These are phyloP conservation scores for Cetoscarus ocellatus DNA, from an alignment of 2,797 vertebrate species.

Conservation along the genomic window DNA sequence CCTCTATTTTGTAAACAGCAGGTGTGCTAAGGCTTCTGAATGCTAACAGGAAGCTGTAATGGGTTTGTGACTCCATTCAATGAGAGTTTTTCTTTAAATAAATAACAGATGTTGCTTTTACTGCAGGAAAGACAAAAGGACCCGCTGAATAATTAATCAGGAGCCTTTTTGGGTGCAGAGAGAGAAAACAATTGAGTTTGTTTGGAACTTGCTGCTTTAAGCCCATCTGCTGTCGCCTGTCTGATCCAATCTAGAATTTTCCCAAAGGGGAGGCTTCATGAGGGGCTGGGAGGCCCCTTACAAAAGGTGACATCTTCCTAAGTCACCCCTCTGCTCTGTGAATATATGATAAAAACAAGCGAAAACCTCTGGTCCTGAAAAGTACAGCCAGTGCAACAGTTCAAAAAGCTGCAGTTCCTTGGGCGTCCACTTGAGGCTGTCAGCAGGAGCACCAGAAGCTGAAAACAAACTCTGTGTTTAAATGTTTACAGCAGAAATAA, in stretches of 20 bases:
- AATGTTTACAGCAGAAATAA: too few relatives aligned
- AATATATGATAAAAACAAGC: too few relatives aligned
- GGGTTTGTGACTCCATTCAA: constrained; percentile 69
- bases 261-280: constrained; percentile 31
- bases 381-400: too few relatives aligned
- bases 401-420: too few relatives aligned
- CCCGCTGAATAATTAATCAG: constrained; percentile 79
- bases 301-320: too few relatives aligned
- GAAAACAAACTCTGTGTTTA: too few relatives aligned
- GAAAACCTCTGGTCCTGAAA: too few relatives aligned
- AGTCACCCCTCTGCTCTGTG: too few relatives aligned
- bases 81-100: constrained; percentile 67
- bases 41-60: constrained; percentile 68
- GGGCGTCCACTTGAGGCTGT: too few relatives aligned
- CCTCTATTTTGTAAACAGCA: constrained; percentile 72
- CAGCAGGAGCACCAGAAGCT: too few relatives aligned
- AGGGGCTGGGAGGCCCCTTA: too few relatives aligned
- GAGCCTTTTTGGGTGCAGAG: constrained; percentile 61
- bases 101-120: constrained; percentile 78
- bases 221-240: constrained; percentile 65
- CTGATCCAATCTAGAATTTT: constrained; percentile 56
- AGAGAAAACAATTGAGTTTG: constrained; percentile 70
- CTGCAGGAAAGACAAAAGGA: constrained; percentile 57
- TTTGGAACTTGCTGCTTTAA: constrained; percentile 66
- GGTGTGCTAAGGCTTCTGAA: constrained; percentile 53